phyloP scores from a whole-genome alignment of 1,140 invertebrate species.

The Drosophila pseudoananassae region DNA sequence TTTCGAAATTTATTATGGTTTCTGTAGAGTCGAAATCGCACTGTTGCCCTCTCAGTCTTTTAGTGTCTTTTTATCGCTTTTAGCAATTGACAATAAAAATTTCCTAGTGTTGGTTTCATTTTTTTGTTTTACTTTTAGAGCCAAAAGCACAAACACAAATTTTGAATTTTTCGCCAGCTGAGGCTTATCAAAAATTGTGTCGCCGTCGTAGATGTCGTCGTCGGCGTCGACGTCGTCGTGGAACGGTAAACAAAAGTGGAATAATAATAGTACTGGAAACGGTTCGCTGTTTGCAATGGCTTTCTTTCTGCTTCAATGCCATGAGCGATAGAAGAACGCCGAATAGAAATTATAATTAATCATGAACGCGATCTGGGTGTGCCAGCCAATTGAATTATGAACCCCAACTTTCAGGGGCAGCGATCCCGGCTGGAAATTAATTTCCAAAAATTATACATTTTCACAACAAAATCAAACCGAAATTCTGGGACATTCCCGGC shows the following conservation, averaged over 20 bases:
- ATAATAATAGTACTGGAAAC: conserved; percentile 54
- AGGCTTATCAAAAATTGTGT: conserved; percentile 68
- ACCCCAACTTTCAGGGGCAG: conserved; percentile 1
- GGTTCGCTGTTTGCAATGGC: conserved; percentile 29
- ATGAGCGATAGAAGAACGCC: conserved; percentile 33
- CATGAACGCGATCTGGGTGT: conserved; percentile 25
- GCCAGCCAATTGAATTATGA: conserved; percentile 38
- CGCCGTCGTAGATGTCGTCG: background rate
- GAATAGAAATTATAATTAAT: conserved; percentile 67
- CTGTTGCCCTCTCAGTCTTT: conserved; percentile 7
- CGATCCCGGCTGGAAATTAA: conserved; percentile 18
- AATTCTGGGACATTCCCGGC: conserved; percentile 16
- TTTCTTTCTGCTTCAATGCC: conserved; percentile 33
- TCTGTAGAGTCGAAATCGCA: background rate
- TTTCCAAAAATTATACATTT: conserved; percentile 30
- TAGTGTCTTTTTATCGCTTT: conserved; percentile 36
- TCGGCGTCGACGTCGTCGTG: conserved; percentile 23
- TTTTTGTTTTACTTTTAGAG: background rate
- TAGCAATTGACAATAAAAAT: conserved; percentile 47
- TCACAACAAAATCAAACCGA: conserved; percentile 27
- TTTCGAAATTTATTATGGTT: background rate
- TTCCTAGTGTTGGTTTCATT: background rate
- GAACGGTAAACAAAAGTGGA: conserved; percentile 68
- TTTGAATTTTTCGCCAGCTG: conserved; percentile 42
- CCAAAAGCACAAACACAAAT: conserved; percentile 21